These are phyloP conservation scores for Caenorhabditis virilis DNA, from an alignment of 2,888 invertebrate species.

Conservation along the genomic window DNA sequence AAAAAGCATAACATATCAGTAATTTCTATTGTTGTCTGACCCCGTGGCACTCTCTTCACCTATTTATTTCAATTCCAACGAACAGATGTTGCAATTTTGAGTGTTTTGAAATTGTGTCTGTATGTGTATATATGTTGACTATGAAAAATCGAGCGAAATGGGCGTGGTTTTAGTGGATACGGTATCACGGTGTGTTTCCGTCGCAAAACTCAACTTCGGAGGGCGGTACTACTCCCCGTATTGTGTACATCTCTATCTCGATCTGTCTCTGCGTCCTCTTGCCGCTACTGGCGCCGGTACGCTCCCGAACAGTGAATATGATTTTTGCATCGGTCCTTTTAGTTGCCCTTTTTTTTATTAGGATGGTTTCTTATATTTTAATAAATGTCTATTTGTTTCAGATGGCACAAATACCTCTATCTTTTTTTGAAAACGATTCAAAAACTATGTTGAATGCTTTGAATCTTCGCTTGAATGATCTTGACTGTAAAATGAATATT, in stretches of 20 bases:
- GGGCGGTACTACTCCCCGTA: slow-evolving; percentile 21
- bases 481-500: slow-evolving; percentile 63
- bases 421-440: slow-evolving; percentile 60
- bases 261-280: slow-evolving; percentile 16
- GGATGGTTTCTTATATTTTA: no score
- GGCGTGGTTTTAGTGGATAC: slow-evolving; percentile 10
- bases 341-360: no score
- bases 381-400: no score
- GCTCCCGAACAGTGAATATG: no score
- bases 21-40: no score
- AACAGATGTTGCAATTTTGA: neutral
- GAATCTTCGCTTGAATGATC: slow-evolving; percentile 61
- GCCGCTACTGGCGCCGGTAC: no score
- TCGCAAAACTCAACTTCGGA: slow-evolving; percentile 9
- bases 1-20: no score
- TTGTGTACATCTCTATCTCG: no score
- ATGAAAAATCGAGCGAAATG: neutral
- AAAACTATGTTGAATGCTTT: slow-evolving; percentile 59
- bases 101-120: slow-evolving; percentile 1
- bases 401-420: slow-evolving; percentile 50
- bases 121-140: no score
- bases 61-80: neutral
- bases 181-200: slow-evolving; percentile 38
- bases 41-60: no score
- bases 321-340: no score